Percentiles rank a stretch among this genome's conserved stretches.
phyloP scores from a whole-genome alignment of 2,797 vertebrate species.

The Ficedula albicollis region DNA sequence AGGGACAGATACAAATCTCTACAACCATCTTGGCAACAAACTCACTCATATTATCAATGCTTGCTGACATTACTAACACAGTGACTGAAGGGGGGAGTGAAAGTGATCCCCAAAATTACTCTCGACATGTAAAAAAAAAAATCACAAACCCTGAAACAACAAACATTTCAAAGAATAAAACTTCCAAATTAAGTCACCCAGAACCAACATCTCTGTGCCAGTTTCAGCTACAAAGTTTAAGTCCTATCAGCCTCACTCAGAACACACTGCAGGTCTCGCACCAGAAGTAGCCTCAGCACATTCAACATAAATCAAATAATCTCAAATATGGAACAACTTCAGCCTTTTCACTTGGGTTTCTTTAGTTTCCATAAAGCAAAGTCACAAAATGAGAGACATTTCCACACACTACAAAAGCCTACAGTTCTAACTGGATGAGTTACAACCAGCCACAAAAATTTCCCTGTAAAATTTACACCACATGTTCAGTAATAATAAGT shows the following conservation, averaged over 20 bases:
- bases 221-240: conserved; percentile 26
- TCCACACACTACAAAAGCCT: conserved; percentile 34
- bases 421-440: conserved; percentile 25
- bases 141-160: not conserved
- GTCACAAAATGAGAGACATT: conserved; percentile 21
- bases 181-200: not conserved
- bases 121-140: conserved; percentile 53
- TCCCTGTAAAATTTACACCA: conserved; percentile 32
- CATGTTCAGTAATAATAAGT: not conserved
- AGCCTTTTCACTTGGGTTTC: conserved; percentile 35
- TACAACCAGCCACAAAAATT: conserved; percentile 10
- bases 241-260: not conserved
- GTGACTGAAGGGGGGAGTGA: not conserved
- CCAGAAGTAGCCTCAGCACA: not conserved
- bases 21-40: conserved; percentile 69
- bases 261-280: not conserved
- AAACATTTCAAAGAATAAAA: not conserved
- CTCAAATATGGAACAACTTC: not conserved
- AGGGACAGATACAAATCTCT: conserved; percentile 77
- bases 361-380: not conserved
- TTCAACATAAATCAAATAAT: not conserved
- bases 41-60: conserved; percentile 64
- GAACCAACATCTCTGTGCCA: conserved; percentile 2
- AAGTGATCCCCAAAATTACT: not conserved
- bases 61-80: conserved; percentile 38